phyloP scores from a whole-genome alignment of 2,888 invertebrate species.

The Pomacea canaliculata region DNA sequence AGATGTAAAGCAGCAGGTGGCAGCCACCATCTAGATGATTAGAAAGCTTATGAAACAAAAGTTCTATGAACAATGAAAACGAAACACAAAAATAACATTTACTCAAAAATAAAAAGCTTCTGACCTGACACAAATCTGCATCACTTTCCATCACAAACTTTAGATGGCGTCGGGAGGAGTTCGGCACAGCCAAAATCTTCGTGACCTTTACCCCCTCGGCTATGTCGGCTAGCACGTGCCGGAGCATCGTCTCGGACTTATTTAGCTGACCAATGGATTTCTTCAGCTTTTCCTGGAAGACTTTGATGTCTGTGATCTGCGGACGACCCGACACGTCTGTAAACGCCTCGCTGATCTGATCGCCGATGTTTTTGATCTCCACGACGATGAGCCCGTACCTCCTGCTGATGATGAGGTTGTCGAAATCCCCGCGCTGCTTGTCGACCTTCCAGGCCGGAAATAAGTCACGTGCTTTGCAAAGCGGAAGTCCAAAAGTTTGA shows the following conservation, averaged over 20 bases:
- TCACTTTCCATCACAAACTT: not conserved
- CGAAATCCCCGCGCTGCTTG: conserved; percentile 12
- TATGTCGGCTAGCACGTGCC: not conserved
- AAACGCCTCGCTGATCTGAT: not conserved
- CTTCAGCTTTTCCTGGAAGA: not conserved
- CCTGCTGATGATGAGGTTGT: conserved; percentile 12
- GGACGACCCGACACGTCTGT: not conserved
- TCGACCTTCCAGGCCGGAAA: not conserved
- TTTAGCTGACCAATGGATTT: not conserved
- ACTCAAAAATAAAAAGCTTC: not conserved
- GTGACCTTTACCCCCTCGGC: not conserved
- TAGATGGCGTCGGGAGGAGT: not conserved
- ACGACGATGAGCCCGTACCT: conserved; percentile 8
- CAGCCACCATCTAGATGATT: no score
- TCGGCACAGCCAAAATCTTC: not conserved
- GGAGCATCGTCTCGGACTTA: not conserved
- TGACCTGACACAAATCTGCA: not conserved
- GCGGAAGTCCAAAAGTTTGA: not conserved
- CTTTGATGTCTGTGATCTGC: not conserved
- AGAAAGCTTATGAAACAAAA: no score
- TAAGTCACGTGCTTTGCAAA: not conserved
- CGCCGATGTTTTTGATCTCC: conserved; percentile 15
- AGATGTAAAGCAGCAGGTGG: no score
- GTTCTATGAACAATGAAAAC: no score
- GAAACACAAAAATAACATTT: no score